Base-by-base conservation (phyloP, 2,888 invertebrate genomes). In the Cheilosia scutellata region DNA sequence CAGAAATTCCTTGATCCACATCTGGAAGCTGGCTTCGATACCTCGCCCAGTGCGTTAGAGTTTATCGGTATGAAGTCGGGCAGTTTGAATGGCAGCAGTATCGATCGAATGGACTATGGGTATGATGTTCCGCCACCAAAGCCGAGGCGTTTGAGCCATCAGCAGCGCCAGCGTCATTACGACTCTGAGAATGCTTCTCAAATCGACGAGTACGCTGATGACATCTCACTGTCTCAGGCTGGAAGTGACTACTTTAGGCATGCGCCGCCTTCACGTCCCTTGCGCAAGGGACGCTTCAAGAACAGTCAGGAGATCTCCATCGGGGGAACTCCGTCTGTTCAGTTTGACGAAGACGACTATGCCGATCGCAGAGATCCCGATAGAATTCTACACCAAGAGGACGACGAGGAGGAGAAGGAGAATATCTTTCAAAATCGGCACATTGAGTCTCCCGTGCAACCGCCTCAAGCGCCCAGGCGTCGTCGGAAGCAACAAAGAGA, bases 1-100 rank as follows among this genome's bases (percentile, higher is more conserved):
- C 95, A 96, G 82, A 94, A 95, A 91, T 96, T 96, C 90, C 94
- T 97, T 75, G 96, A 95, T 89, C 95, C 95, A 66, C 96, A 97
- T 92, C 96, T 97, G 88, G 94, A 96, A 88, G 96, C 96, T 92
- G 96, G 96, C 33, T 95, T 97, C 89, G 94, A 94, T 80, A 95
- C 95, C 6, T 88, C 91, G 37, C 93, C 93, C 72, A 96, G 96
- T 90, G 94, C 95, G 11, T 93, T 96, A 66, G 94, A 95, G 33
- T 93, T 95, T 70, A 94, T 96, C 91, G 95, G 94, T 68, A 90
- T 90, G 44, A 87, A 88, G 33, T 82, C 87, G n/a, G 71, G 83
- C 16, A 87, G 87, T 16, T 29, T 87, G 42, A 60, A 82, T 49
- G 88, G 87, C 55, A 72, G 83, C 7, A 88, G 87, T 60, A 87